phyloP scores from a whole-genome alignment of 2,113 vertebrate species.

The Orcinus orca region DNA sequence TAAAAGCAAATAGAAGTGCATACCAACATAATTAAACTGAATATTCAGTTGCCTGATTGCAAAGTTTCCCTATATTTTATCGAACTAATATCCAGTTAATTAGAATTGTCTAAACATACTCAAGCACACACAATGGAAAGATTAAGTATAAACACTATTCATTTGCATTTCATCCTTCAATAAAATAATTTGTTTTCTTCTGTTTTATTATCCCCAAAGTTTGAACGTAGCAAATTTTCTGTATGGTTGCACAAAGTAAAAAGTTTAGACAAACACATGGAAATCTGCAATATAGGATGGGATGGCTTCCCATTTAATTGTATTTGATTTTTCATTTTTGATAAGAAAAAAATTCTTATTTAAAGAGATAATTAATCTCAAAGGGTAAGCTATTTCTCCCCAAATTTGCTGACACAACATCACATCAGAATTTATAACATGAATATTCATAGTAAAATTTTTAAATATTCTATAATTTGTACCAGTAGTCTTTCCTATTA shows the following conservation, averaged over 20 bases:
- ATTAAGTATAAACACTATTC: conserved; percentile 19
- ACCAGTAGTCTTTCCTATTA: neutral
- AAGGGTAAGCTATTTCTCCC: neutral
- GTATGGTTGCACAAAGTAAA: conserved; percentile 43
- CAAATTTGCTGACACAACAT: conserved; percentile 14
- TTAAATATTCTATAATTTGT: neutral
- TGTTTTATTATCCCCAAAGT: conserved; percentile 43
- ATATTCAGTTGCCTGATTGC: conserved; percentile 77
- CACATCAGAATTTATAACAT: neutral
- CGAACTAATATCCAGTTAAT: conserved; percentile 74
- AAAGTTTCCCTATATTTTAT: conserved; percentile 77
- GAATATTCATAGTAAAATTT: neutral
- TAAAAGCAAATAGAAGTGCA: conserved; percentile 83
- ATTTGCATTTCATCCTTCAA: conserved; percentile 57
- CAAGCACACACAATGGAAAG: conserved; percentile 44
- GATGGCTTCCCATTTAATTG: neutral
- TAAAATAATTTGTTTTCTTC: conserved; percentile 43
- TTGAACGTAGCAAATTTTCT: conserved; percentile 57
- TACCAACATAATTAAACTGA: conserved; percentile 82
- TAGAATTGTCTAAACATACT: conserved; percentile 72
- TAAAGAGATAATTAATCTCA: conserved; percentile 1
- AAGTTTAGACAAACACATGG: conserved; percentile 34
- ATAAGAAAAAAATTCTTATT: neutral
- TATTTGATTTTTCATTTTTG: conserved; percentile 23
- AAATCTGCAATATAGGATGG: conserved; percentile 3